Evolutionary conservation across 1,140 invertebrate genomes (phyloP).

Genomic region (Neodiprion virginianus): DNA sequence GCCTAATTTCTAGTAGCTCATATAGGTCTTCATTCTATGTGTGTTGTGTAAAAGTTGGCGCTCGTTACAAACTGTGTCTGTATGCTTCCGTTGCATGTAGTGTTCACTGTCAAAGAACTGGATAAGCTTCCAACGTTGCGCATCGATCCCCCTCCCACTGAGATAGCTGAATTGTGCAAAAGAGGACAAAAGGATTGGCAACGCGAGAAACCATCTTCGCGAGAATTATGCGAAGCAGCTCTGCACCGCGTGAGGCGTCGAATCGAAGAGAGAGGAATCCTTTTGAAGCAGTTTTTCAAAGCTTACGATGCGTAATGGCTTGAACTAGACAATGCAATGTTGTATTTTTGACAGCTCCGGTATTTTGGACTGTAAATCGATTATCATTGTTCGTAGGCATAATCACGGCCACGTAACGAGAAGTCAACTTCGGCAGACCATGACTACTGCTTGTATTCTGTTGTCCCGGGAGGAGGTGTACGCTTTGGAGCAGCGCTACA

Average conservation of each 20-base stretch:
- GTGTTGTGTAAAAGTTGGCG: too few species aligned
- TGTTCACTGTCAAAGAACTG: conserved; percentile 72
- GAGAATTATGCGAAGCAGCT: conserved; percentile 64
- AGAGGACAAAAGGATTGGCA: conserved; percentile 62
- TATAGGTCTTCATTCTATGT: too few species aligned
- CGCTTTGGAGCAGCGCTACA: conserved; percentile 70
- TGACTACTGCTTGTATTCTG: conserved; percentile 68
- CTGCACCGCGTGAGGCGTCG: conserved; percentile 61
- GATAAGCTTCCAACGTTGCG: conserved; percentile 67
- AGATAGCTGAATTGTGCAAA: conserved; percentile 56
- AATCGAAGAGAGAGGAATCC: conserved; percentile 61
- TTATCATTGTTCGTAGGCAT: conserved; percentile 56
- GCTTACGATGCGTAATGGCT: conserved; percentile 69
- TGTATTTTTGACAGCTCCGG: background rate
- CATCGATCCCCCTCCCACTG: conserved; percentile 56
- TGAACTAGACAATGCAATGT: conserved; percentile 12
- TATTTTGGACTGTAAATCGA: background rate
- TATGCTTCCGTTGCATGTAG: conserved; percentile 45
- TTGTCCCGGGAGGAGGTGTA: conserved; percentile 69
- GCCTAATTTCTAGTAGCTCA: too few species aligned
- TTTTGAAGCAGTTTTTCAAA: conserved; percentile 69
- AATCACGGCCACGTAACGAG: conserved; percentile 74
- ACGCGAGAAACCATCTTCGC: conserved; percentile 39
- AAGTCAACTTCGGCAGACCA: conserved; percentile 70
- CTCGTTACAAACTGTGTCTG: background rate